A percentile compares a stretch with the other conserved stretches of the same genome.
Evolutionary conservation across 2,113 vertebrate genomes (phyloP).

Genomic region (Hippopotamus amphibius): DNA sequence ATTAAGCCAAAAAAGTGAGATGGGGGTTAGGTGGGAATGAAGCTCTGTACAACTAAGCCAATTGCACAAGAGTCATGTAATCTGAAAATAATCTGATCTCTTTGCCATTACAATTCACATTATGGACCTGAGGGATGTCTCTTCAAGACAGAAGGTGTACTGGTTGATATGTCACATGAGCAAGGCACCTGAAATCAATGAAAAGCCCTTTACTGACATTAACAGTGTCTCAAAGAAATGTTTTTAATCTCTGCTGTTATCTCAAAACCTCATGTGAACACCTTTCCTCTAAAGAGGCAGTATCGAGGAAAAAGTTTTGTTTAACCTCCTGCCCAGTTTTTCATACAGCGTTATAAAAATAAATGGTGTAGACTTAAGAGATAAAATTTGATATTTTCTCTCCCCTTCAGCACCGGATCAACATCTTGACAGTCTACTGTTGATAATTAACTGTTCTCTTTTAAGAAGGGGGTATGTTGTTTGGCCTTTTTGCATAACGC

Average conservation of each 20-base stretch:
- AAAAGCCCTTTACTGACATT: not conserved
- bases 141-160: not conserved
- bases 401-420: not conserved
- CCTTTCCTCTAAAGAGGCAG: not conserved
- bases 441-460: not conserved
- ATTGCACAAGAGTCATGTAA: not conserved
- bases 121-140: not conserved
- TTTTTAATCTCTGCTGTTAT: not conserved
- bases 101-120: not conserved
- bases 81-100: not conserved
- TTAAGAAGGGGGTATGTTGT: not conserved
- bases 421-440: not conserved
- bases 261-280: not conserved
- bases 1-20: not conserved
- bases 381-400: not conserved
- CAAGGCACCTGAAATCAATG: not conserved
- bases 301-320: not conserved
- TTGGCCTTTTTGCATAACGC: not conserved
- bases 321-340: not conserved
- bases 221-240: not conserved
- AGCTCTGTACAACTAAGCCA: not conserved
- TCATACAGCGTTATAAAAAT: not conserved
- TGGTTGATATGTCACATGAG: not conserved
- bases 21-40: not conserved
- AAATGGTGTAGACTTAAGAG: not conserved